Conservation (phyloP, 2,888 invertebrate genomes). For the Lordiphosa fenestrarum region DNA sequence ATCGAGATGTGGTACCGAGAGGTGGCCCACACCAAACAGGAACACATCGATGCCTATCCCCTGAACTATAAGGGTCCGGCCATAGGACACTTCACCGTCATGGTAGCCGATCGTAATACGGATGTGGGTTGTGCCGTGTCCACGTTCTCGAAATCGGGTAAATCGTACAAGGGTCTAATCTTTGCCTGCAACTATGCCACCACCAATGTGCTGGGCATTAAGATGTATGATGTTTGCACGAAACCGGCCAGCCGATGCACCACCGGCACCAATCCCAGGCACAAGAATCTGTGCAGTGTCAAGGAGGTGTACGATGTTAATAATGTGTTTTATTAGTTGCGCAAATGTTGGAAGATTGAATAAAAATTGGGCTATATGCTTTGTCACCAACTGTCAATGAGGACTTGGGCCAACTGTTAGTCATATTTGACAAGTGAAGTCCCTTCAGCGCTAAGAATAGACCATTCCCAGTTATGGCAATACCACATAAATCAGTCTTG, state of each 20-base stretch:
- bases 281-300: conserved; percentile 29
- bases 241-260: conserved; percentile 21
- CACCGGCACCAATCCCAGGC: conserved; percentile 38
- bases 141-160: too few species aligned
- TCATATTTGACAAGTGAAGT: too few species aligned
- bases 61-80: conserved; percentile 40
- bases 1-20: conserved; percentile 47
- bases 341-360: too few species aligned
- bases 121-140: conserved; percentile 38
- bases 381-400: too few species aligned
- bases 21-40: conserved; percentile 24
- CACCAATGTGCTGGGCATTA: conserved; percentile 26
- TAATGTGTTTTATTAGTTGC: too few species aligned
- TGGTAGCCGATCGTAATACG: conserved; percentile 41
- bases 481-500: too few species aligned
- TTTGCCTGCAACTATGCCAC: conserved; percentile 55
- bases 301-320: too few species aligned
- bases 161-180: conserved; percentile 10
- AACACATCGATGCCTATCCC: conserved; percentile 43
- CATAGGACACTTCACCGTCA: conserved; percentile 49
- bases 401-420: too few species aligned
- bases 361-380: too few species aligned
- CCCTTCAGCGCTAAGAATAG: too few species aligned
- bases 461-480: too few species aligned
- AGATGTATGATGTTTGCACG: conserved; percentile 23